phyloP scores from a whole-genome alignment of 2,888 invertebrate species.

The Branchellion lobata region DNA sequence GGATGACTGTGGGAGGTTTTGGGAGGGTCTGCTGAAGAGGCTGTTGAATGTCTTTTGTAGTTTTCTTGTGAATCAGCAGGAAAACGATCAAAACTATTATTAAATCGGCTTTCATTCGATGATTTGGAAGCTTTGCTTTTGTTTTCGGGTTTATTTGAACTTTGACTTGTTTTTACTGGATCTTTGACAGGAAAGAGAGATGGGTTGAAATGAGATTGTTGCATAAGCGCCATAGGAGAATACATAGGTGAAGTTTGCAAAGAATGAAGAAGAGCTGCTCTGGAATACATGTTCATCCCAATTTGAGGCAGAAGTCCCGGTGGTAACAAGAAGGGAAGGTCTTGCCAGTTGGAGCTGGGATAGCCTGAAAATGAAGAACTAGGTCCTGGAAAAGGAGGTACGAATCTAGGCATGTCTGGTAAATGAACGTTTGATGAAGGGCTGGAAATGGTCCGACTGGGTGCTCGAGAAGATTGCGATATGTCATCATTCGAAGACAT shows the following conservation, averaged over 20 bases:
- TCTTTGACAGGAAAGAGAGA: conserved; percentile 10
- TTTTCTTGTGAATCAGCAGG: not conserved
- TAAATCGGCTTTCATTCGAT: not conserved
- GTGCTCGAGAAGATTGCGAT: not conserved
- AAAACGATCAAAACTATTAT: not conserved
- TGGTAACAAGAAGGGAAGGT: conserved; percentile 37
- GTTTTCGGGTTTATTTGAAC: not conserved
- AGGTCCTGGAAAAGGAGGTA: conserved; percentile 27
- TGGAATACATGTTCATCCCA: conserved; percentile 42
- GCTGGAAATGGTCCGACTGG: not conserved
- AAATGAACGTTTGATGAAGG: not conserved
- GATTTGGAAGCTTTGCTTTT: not conserved
- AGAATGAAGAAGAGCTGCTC: conserved; percentile 41
- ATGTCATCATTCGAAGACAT: conserved; percentile 2
- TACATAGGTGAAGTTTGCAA: conserved; percentile 32
- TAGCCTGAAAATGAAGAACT: conserved; percentile 32
- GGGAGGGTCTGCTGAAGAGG: not conserved
- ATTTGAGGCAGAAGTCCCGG: conserved; percentile 7
- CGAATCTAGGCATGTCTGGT: conserved; percentile 39
- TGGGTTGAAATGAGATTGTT: conserved; percentile 30
- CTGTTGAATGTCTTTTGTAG: not conserved
- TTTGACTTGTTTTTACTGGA: not conserved
- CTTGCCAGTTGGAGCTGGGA: conserved; percentile 41
- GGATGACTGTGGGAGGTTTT: not conserved
- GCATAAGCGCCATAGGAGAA: conserved; percentile 36